phyloP scores from a whole-genome alignment of 2,888 invertebrate species.

The Parnassius smintheus region DNA sequence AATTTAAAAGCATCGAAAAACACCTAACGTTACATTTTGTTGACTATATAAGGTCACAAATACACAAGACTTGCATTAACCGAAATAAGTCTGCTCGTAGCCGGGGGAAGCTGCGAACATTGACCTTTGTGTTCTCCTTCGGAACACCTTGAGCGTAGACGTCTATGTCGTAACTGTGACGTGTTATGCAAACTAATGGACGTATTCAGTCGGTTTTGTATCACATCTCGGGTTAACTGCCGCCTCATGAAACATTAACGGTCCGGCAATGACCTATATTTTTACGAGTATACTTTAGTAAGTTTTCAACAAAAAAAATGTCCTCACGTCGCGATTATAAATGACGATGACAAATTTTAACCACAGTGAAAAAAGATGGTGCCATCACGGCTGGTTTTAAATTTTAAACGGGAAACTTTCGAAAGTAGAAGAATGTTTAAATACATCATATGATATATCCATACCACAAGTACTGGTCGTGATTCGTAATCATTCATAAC shows the following conservation, averaged over 20 bases:
- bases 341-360: no score
- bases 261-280: conserved; percentile 23
- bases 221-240: conserved; percentile 15
- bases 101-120: conserved; percentile 27
- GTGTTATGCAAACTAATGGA: conserved; percentile 25
- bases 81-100: conserved; percentile 9
- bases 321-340: no score
- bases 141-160: conserved; percentile 24
- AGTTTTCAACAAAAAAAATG: no score
- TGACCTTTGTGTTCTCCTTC: conserved; percentile 28
- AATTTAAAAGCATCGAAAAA: background rate
- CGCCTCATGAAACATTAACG: conserved; percentile 12
- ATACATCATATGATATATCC: no score
- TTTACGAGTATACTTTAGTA: conserved; percentile 3
- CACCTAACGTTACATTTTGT: background rate
- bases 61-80: conserved; percentile 14
- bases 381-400: no score
- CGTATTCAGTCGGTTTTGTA: conserved; percentile 17
- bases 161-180: conserved; percentile 23
- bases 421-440: no score
- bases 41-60: conserved; percentile 3
- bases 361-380: no score
- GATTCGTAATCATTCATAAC: no score
- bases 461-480: no score
- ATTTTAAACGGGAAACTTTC: no score